Conservation (phyloP, 1,140 invertebrate species). For the Megalonaias nervosa region DNA sequence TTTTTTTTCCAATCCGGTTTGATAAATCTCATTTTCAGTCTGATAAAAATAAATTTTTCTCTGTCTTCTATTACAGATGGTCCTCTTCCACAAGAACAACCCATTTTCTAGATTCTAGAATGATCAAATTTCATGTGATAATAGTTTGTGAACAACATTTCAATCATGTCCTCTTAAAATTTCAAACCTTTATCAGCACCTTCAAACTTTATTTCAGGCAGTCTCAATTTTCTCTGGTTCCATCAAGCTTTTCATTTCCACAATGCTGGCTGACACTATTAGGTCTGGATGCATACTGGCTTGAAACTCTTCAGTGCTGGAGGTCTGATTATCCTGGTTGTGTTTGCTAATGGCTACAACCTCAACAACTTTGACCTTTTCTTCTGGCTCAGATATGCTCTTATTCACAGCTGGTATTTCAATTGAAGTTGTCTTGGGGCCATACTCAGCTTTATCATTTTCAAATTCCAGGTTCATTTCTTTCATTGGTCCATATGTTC, state of each 20-base stretch:
- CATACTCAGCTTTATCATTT: constrained; percentile 28
- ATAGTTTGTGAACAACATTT: too few relatives aligned
- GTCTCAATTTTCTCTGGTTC: not conserved
- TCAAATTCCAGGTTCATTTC: constrained; percentile 24
- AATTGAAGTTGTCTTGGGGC: constrained; percentile 19
- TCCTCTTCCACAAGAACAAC: too few relatives aligned
- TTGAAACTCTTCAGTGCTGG: not conserved
- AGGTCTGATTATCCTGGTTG: constrained; percentile 19
- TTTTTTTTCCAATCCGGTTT: too few relatives aligned
- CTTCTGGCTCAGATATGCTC: not conserved
- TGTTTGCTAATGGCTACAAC: constrained; percentile 14
- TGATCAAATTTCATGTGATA: too few relatives aligned
- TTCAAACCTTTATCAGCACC: too few relatives aligned
- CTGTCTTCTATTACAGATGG: too few relatives aligned
- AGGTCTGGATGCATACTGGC: not conserved
- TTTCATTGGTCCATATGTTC: constrained; percentile 28
- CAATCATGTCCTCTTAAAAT: too few relatives aligned
- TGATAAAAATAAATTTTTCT: too few relatives aligned
- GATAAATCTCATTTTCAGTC: too few relatives aligned
- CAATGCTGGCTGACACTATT: too few relatives aligned
- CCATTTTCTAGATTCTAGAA: too few relatives aligned
- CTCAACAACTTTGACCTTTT: not conserved
- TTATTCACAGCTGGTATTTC: constrained; percentile 27
- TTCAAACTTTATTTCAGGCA: too few relatives aligned
- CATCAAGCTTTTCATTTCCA: not conserved